Evolutionary conservation across 2,888 invertebrate genomes (phyloP).

Genomic region (Aphrophora alni): DNA sequence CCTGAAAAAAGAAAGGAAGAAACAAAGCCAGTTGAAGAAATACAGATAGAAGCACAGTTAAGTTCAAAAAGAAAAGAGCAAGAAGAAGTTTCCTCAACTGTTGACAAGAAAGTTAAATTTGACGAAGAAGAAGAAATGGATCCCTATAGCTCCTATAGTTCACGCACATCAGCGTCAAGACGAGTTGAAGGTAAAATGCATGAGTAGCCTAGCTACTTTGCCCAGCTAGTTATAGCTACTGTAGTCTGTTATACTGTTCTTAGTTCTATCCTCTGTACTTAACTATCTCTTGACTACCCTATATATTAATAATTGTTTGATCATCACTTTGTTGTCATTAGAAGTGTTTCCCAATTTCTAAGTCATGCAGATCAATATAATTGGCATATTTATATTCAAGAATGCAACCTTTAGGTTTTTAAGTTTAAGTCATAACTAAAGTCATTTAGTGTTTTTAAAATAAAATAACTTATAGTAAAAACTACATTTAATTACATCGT

Average conservation of each 20-base stretch:
- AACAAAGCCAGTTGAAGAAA: neutral
- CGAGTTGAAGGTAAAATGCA: slow-evolving; percentile 25
- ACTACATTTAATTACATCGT: no score
- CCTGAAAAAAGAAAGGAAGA: neutral
- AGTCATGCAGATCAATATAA: neutral
- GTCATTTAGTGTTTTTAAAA: no score
- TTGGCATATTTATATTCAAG: neutral
- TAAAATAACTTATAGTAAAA: no score
- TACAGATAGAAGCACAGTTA: neutral
- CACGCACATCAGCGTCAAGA: slow-evolving; percentile 32
- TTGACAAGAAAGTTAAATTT: slow-evolving; percentile 22
- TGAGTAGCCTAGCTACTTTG: neutral
- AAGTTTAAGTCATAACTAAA: no score
- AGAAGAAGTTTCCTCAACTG: neutral
- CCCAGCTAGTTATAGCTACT: neutral
- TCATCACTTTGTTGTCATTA: neutral
- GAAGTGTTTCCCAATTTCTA: neutral
- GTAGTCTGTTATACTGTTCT: neutral
- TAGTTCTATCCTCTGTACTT: neutral
- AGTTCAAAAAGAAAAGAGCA: neutral
- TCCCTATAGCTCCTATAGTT: slow-evolving; percentile 34
- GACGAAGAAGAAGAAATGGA: slow-evolving; percentile 48
- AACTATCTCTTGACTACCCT: neutral
- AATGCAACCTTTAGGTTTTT: neutral
- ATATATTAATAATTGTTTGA: neutral